Evolutionary conservation across 2,888 invertebrate genomes (phyloP), one percentile per base, ranked within the genome.

Genomic region (Athetis lepigone): DNA sequence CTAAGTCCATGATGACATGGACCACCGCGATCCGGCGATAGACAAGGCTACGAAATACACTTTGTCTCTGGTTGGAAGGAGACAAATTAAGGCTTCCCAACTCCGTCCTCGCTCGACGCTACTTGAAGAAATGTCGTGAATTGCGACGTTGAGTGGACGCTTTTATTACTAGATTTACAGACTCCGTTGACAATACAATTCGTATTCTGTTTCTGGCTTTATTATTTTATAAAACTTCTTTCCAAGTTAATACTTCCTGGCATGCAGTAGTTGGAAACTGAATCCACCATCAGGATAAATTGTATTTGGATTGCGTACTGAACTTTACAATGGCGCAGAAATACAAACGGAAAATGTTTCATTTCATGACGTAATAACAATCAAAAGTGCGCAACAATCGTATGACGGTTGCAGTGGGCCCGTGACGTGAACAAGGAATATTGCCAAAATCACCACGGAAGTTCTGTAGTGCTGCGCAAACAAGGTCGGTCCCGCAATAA

Each of bases 391-490:
- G 67, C 63, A 59, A 63, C 65, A 68, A 70, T 66, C 29, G 52
- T 63, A 66, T 43, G 42, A 62, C 56, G 19, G 69, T 25, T 54
- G 51, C 61, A 54, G 51, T 23, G 62, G 56, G 37, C 54, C 66
- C 60, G 51, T 77, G 67, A 61, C 47, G 62, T 58, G 13, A 85
- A 85, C 83, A 85, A 84, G 83, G 84, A 70, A 88, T 90, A 90
- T 91, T 89, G 87, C 89, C 90, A 80, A 91, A 92, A 91, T 92
- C 85, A 87, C 82, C 81, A 79, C 82, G 83, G 84, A 89, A 86
- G 85, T 88, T 85, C 74, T 91, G 88, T 88, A 92, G 93, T 92
- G 92, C 83, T 89, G 83, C 64, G 85, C 90, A 93, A 93, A 94
- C 87, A 92, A 88, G 85, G 84, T 85, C 82, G 80, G 83, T 82